Conservation (phyloP, 2,888 invertebrate species). For the Callyntrura sp. region DNA sequence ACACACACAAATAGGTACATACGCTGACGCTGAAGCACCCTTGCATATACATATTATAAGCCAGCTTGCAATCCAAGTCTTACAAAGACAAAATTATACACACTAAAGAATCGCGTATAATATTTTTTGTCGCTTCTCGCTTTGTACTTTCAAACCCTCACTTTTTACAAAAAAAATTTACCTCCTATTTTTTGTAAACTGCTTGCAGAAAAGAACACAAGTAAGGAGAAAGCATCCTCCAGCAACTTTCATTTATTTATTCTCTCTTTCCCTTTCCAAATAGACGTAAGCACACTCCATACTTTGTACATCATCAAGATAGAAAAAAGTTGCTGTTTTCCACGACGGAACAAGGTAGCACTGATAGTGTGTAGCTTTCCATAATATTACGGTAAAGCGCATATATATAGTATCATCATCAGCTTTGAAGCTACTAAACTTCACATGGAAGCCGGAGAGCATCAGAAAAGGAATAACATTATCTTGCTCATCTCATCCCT, state of each 20-base stretch:
- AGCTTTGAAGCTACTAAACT: not conserved
- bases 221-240: slow-evolving; percentile 22
- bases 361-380: slow-evolving; percentile 2
- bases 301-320: not conserved
- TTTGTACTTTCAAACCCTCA: slow-evolving; percentile 29
- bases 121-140: slow-evolving; percentile 7
- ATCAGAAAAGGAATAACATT: slow-evolving; percentile 56
- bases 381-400: not conserved
- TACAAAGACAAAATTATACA: not conserved
- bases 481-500: slow-evolving; percentile 45
- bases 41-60: not conserved
- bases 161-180: slow-evolving; percentile 21
- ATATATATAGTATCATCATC: not conserved
- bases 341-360: not conserved
- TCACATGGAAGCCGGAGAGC: slow-evolving; percentile 19
- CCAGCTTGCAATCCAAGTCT: not conserved
- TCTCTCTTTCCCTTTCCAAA: not conserved
- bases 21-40: not conserved
- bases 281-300: not conserved
- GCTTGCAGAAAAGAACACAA: not conserved
- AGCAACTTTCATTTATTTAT: slow-evolving; percentile 50
- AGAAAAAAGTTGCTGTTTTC: slow-evolving; percentile 4
- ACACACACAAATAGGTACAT: not conserved
- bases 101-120: slow-evolving; percentile 1
- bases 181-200: slow-evolving; percentile 27